These are phyloP conservation scores for Labeo catla DNA, from an alignment of 2,113 vertebrate species.

Conservation along the genomic window DNA sequence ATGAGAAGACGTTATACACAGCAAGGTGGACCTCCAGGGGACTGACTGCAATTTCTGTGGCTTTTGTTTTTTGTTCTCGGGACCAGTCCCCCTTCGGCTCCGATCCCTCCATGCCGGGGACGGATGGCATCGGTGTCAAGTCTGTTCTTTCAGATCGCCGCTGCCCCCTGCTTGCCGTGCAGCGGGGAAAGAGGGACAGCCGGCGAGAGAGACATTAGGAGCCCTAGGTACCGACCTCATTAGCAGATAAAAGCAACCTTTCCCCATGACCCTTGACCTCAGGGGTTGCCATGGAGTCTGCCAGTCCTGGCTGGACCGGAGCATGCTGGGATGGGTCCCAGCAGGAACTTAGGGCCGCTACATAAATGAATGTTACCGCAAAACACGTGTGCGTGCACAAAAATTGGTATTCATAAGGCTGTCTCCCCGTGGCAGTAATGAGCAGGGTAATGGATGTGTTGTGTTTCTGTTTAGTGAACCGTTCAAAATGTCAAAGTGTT, in stretches of 20 bases:
- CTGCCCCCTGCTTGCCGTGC: conserved; percentile 40
- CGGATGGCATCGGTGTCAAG: conserved; percentile 73
- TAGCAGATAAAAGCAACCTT: conserved; percentile 81
- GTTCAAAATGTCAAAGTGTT: conserved; percentile 21
- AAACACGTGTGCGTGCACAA: conserved; percentile 8
- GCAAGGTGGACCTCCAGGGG: conserved; percentile 69
- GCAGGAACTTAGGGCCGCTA: conserved; percentile 61
- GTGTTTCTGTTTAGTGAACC: conserved; percentile 26
- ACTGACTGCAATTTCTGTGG: conserved; percentile 61
- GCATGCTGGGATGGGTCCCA: conserved; percentile 71
- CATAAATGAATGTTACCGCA: conserved; percentile 63
- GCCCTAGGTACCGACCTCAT: conserved; percentile 78
- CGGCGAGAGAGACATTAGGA: conserved; percentile 60
- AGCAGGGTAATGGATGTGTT: background rate
- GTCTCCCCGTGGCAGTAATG: background rate
- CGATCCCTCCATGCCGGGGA: conserved; percentile 52
- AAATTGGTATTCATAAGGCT: conserved; percentile 40
- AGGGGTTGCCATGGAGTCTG: conserved; percentile 77
- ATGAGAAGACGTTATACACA: conserved; percentile 71
- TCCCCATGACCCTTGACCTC: conserved; percentile 71
- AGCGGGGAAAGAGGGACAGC: conserved; percentile 60
- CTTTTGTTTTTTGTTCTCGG: conserved; percentile 67
- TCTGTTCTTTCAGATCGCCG: conserved; percentile 62
- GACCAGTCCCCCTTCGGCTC: conserved; percentile 23
- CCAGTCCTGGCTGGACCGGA: conserved; percentile 64